Percentiles rank a stretch among this genome's conserved stretches.
Evolutionary conservation across 1,140 invertebrate genomes (phyloP).

Genomic region (Anoplophora glabripennis): DNA sequence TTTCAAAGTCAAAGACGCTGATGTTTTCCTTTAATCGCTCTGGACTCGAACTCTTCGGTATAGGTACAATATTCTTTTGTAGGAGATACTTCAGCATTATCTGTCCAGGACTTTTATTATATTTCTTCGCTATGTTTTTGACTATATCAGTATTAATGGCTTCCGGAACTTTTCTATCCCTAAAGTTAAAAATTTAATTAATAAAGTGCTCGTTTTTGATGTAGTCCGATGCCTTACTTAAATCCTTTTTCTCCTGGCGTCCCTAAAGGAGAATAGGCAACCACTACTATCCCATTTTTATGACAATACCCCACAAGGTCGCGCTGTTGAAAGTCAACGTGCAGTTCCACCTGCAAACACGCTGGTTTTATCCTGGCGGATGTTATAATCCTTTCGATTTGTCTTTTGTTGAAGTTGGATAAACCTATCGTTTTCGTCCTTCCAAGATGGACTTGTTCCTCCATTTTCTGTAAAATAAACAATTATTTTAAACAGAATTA

Average conservation of each 20-base stretch:
- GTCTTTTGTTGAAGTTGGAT: constrained; percentile 72
- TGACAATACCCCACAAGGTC: constrained; percentile 70
- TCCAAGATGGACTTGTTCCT: constrained; percentile 63
- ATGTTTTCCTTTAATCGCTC: constrained; percentile 65
- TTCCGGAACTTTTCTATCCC: constrained; percentile 57
- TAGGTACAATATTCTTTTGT: constrained; percentile 69
- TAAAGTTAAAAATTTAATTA: constrained; percentile 5
- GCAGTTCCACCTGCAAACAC: constrained; percentile 74
- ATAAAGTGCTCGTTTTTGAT: neutral
- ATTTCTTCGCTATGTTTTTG: constrained; percentile 63
- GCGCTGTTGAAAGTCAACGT: constrained; percentile 78
- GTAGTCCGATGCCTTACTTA: neutral
- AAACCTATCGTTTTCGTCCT: constrained; percentile 65
- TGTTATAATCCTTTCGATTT: constrained; percentile 63
- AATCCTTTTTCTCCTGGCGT: constrained; percentile 56
- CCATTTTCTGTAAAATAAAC: constrained; percentile 68
- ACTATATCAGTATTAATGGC: constrained; percentile 67
- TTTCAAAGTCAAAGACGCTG: constrained; percentile 62
- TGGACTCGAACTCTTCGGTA: constrained; percentile 80
- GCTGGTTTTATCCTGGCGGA: constrained; percentile 63
- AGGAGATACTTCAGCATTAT: constrained; percentile 73
- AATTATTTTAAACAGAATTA: neutral
- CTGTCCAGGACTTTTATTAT: constrained; percentile 73
- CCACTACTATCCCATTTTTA: constrained; percentile 67
- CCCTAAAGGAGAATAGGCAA: constrained; percentile 79